Evolutionary conservation across 30 jellyfish, hydroid and myxozoan species (phyloP), one percentile per base, ranked within the genome.

Genomic region (Turritopsis dohrnii): DNA sequence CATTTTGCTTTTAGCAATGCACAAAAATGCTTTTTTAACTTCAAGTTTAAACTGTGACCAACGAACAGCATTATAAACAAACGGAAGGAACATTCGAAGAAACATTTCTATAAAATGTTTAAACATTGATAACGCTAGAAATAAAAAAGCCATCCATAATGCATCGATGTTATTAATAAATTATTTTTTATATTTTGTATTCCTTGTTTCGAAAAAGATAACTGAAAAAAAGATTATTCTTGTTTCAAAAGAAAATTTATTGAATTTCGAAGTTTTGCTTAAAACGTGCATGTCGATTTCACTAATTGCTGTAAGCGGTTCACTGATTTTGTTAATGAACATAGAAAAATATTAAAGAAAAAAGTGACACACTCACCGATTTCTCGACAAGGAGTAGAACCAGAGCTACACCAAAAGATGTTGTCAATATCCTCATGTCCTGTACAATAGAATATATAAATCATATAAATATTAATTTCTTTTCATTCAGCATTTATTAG

Each of bases 391-490:
- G 69, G 23, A 90, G 85, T 83, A 87, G 90, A 89, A 93, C 97
- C 76, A 92, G 75, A 88, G 97, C 96, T 76, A 92, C 79, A 74
- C 88, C 81, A 21, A 92, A 87, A 66, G 89, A 89, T 96, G 81
- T 54, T 77, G 96, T 83, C 92, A 92, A 81, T 79, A 86, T 75
- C 93, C 92, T 84, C 96, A 92, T 92, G 89, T 77, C 97, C 97
- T 90, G 83, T 23, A 81, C 30, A 41, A 41, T 3, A 41, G 13
- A 13, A 41, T 41, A 41, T 41, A 41, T 41, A n/a, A n/a, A 41
- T 41, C 9, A 41, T 41, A 41, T 41, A 41, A 41, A 41, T 41
- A 41, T 41, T 41, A 41, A 41, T 41, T 41, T 41, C 60, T 41
- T 41, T 41, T 41, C 60, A 41, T 3, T n/a, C 60, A 41, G 60